These are phyloP conservation scores for Muntiacus reevesi DNA, from an alignment of 2,113 vertebrate species.

Conservation along the genomic window DNA sequence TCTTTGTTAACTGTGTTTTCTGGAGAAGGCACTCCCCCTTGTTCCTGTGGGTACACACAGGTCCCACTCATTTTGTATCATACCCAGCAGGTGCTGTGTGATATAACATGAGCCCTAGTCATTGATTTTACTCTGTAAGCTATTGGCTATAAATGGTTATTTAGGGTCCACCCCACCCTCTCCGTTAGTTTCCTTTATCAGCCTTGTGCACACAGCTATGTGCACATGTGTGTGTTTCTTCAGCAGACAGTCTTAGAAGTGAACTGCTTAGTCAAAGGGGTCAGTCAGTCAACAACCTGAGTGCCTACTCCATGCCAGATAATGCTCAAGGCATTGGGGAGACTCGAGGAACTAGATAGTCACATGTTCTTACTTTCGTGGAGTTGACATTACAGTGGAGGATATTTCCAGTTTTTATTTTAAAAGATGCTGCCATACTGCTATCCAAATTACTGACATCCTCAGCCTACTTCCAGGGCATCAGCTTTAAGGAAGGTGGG, in stretches of 20 bases:
- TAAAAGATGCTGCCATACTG: not conserved
- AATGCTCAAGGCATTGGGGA: not conserved
- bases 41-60: not conserved
- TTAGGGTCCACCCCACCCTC: not conserved
- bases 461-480: not conserved
- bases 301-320: not conserved
- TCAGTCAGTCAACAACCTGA: not conserved
- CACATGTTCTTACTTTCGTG: not conserved
- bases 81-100: not conserved
- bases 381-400: not conserved
- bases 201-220: not conserved
- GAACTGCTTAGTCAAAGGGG: not conserved
- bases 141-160: not conserved
- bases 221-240: not conserved
- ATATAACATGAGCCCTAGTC: not conserved
- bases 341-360: not conserved
- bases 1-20: not conserved
- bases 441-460: not conserved
- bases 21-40: not conserved
- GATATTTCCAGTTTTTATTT: constrained; percentile 14
- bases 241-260: constrained; percentile 2
- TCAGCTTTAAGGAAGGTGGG: not conserved
- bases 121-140: not conserved
- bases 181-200: not conserved
- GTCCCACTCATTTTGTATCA: not conserved